Percentiles rank a stretch among this genome's conserved stretches.
Conservation (phyloP, 2,888 invertebrate species). For the Stenoptilia bipunctidactyla region DNA sequence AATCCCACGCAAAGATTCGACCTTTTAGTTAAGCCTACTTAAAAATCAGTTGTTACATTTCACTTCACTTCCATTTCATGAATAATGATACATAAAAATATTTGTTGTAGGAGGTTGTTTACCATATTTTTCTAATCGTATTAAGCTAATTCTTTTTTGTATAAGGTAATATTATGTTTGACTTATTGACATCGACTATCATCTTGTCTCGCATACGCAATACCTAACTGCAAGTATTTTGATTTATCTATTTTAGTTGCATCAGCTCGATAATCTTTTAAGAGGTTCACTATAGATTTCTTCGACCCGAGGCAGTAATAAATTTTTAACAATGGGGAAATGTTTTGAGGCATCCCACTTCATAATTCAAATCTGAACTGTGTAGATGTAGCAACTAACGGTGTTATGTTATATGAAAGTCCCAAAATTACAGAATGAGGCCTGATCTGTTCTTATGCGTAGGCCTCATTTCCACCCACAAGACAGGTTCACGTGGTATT, state of each 20-base stretch:
- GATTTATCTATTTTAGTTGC: too few species aligned
- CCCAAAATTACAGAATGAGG: conserved; percentile 32
- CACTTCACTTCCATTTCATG: conserved; percentile 27
- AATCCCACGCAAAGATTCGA: conserved; percentile 45
- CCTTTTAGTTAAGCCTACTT: conserved; percentile 39
- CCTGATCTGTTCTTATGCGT: conserved; percentile 35
- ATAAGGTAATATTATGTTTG: too few species aligned
- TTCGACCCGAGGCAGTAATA: not conserved
- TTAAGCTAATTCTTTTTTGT: too few species aligned
- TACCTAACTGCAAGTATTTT: too few species aligned
- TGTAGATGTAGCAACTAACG: conserved; percentile 18
- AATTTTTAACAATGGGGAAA: not conserved
- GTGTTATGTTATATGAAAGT: conserved; percentile 18
- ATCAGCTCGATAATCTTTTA: too few species aligned
- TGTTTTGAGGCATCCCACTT: conserved; percentile 6
- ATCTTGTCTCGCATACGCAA: too few species aligned
- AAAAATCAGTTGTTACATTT: conserved; percentile 36
- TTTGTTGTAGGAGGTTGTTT: too few species aligned
- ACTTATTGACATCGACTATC: too few species aligned
- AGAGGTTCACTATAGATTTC: too few species aligned
- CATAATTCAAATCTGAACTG: conserved; percentile 10
- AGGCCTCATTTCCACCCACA: conserved; percentile 50
- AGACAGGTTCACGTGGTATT: conserved; percentile 47
- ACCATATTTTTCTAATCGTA: too few species aligned
- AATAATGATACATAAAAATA: conserved; percentile 37